Base-by-base conservation (phyloP, 2,113 vertebrate genomes). In the Hemiscyllium ocellatum region DNA sequence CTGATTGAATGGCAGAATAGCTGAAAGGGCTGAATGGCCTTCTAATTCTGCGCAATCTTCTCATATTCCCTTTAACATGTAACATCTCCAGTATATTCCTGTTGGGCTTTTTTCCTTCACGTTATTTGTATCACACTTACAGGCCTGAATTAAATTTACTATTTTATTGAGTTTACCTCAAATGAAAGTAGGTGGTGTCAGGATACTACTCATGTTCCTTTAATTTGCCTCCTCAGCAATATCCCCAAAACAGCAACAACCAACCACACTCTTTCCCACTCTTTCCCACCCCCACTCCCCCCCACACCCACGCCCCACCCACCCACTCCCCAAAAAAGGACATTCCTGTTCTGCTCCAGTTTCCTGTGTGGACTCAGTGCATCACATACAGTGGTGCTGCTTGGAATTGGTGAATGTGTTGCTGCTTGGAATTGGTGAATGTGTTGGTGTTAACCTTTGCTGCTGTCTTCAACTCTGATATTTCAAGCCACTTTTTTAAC, bases 401-500 rank as follows among this genome's bases (percentile, higher is more conserved):
- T 91, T n/a, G 17, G 13, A 33, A 0, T 66, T 66, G 65, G 89
- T 68, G 89, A 10, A 93, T 68, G 22, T 26, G 24, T 61, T 89
- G 89, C 33, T 93, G 33, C n/a, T 91, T n/a, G 17, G 13, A 33
- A 0, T 66, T 66, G 65, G 89, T 68, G 89, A 10, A 93, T 68
- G 22, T n/a, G 22, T 20, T n/a, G 33, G 19, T 37, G 89, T 68
- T 66, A 68, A n/a, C 19, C 61, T 91, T 17, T 65, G 89, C 13
- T 91, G 33, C 33, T 42, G 47, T 4, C 65, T 22, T 65, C 42
- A 89, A 69, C 24, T 2, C n/a, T 20, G 76, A 96, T 68, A 29
- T 89, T 33, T 26, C 19, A 83, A 42, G 22, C 65, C n/a, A 52
- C 56, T 95, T 37, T 96, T 95, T 97, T 0, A 97, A 96, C 70